These are phyloP conservation scores for Hiodon alosoides DNA, from an alignment of 2,113 vertebrate genomes.

Conservation along the genomic window DNA sequence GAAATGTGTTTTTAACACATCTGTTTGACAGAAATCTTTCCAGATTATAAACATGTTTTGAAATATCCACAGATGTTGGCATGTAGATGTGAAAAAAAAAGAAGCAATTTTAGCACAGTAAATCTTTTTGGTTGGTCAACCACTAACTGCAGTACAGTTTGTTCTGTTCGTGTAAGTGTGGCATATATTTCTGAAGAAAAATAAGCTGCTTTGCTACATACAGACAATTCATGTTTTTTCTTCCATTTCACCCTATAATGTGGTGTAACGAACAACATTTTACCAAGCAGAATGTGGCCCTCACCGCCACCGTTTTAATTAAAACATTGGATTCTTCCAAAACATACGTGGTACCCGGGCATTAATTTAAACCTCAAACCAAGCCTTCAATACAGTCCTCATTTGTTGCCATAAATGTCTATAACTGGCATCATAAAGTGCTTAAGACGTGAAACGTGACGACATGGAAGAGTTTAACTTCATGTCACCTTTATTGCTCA, in stretches of 20 bases:
- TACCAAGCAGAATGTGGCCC: no score
- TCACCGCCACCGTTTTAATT: no score
- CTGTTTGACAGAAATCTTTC: constrained; percentile 45
- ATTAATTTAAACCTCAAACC: no score
- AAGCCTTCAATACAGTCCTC: no score
- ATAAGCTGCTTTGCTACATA: no score
- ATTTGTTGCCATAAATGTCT: no score
- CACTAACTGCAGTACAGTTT: constrained; percentile 35
- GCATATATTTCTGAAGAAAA: no score
- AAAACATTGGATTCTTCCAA: no score
- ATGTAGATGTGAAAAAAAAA: constrained; percentile 37
- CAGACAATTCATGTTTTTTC: no score
- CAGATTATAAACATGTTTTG: constrained; percentile 45
- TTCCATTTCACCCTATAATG: constrained; percentile 22
- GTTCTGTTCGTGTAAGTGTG: constrained; percentile 1
- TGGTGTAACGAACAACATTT: constrained; percentile 32
- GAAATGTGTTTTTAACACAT: constrained; percentile 35
- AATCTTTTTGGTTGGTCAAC: constrained; percentile 42
- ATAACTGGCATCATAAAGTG: background rate
- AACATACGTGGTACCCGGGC: no score
- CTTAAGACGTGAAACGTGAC: background rate
- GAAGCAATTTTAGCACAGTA: constrained; percentile 33
- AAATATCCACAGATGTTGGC: constrained; percentile 46
- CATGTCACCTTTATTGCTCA: background rate
- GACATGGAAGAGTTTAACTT: background rate